Evolutionary conservation across 1,140 invertebrate species (phyloP).

Genomic region (Ostrea edulis): DNA sequence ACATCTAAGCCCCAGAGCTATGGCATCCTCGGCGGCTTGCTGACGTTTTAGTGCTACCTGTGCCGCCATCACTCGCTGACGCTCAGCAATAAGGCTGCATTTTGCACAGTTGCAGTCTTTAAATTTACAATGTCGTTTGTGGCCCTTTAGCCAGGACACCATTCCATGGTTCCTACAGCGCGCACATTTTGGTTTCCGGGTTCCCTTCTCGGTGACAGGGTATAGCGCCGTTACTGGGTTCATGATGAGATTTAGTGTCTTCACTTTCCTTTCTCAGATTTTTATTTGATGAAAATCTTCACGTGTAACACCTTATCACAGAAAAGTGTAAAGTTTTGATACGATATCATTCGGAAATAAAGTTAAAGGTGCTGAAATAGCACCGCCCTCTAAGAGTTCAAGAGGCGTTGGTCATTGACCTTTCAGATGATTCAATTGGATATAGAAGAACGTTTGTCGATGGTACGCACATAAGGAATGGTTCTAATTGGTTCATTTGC

Average conservation of each 20-base stretch:
- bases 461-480: background rate
- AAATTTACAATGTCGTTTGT: constrained; percentile 93
- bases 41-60: constrained; percentile 98
- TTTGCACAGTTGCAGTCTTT: constrained; percentile 89
- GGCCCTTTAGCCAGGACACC: constrained; percentile 91
- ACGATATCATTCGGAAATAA: constrained; percentile 27
- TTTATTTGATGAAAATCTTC: constrained; percentile 29
- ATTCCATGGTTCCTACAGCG: constrained; percentile 90
- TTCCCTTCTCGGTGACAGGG: constrained; percentile 77
- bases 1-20: constrained; percentile 93
- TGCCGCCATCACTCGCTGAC: constrained; percentile 79
- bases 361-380: background rate
- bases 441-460: background rate
- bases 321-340: constrained; percentile 26
- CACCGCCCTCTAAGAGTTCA: constrained; percentile 23
- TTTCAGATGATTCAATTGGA: constrained; percentile 37
- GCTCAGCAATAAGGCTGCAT: constrained; percentile 87
- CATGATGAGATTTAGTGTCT: constrained; percentile 57
- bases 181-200: constrained; percentile 81
- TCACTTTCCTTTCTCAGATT: background rate
- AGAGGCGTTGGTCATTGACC: constrained; percentile 17
- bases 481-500: constrained; percentile 18
- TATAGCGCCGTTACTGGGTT: constrained; percentile 73
- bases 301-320: constrained; percentile 16
- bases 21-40: constrained; percentile 98